These are phyloP conservation scores for Phaonia tiefii DNA, from an alignment of 2,888 invertebrate genomes.

Conservation along the genomic window DNA sequence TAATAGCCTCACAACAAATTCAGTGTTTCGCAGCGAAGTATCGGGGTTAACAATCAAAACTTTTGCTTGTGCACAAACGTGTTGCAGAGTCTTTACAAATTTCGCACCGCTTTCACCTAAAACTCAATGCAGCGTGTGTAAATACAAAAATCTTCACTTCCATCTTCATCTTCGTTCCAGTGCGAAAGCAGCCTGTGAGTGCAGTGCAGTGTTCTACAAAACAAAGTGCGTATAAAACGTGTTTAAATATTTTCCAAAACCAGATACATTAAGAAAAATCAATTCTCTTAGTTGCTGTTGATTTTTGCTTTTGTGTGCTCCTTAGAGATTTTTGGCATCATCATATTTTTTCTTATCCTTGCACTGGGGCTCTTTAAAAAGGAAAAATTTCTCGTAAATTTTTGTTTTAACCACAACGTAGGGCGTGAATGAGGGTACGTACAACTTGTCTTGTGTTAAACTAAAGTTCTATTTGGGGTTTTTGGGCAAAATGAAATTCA, in stretches of 20 bases:
- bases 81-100: conserved; percentile 2
- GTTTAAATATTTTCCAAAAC: conserved; percentile 1
- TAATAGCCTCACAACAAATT: conserved; percentile 17
- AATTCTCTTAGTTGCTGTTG: conserved; percentile 3
- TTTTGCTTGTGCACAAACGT: conserved; percentile 16
- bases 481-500: not conserved
- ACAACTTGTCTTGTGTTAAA: too few relatives aligned
- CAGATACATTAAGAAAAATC: conserved; percentile 22
- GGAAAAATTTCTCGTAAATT: too few relatives aligned
- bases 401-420: too few relatives aligned
- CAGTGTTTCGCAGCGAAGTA: not conserved
- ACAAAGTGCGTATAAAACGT: conserved; percentile 26
- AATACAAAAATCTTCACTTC: not conserved
- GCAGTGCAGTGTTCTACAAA: conserved; percentile 9
- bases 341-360: not conserved
- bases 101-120: not conserved
- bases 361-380: not conserved
- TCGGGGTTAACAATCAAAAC: conserved; percentile 35
- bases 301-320: too few relatives aligned
- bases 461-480: not conserved
- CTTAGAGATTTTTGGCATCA: conserved; percentile 31
- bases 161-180: not conserved
- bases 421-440: too few relatives aligned
- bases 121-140: not conserved
- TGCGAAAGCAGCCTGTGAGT: not conserved